A percentile compares a stretch with the other conserved stretches of the same genome.
phyloP scores from a whole-genome alignment of 37 sponge, comb jelly and placozoan genomes.

The Oopsacas minuta region DNA sequence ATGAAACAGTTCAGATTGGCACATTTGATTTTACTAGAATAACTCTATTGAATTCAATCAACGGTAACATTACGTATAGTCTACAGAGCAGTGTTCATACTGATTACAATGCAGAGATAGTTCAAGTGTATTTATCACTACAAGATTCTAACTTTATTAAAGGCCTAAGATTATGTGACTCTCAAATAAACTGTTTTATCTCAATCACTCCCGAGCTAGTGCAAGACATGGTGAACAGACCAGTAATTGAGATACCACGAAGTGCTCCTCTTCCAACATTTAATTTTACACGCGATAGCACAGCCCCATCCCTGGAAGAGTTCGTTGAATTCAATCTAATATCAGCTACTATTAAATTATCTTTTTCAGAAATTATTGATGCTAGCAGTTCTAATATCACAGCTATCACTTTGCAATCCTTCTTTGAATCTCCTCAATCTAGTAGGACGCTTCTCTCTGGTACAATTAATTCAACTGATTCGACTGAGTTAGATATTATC shows the following conservation, averaged over 20 bases:
- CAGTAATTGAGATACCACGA: conserved; percentile 14
- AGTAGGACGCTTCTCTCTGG: conserved; percentile 29
- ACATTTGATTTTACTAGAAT: conserved; percentile 31
- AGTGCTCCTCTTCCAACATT: conserved; percentile 23
- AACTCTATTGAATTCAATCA: conserved; percentile 19
- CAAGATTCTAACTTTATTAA: not conserved
- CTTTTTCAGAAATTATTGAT: conserved; percentile 66
- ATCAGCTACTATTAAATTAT: conserved; percentile 32
- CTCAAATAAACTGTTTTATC: conserved; percentile 25
- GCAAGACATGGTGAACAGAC: conserved; percentile 33
- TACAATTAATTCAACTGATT: conserved; percentile 27
- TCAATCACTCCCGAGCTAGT: conserved; percentile 36
- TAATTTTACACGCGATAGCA: conserved; percentile 29
- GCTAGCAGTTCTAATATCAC: conserved; percentile 41
- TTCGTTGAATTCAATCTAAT: conserved; percentile 47
- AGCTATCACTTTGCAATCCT: conserved; percentile 49
- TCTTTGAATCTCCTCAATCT: conserved; percentile 38
- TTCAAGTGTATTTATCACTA: not conserved
- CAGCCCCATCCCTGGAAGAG: conserved; percentile 32
- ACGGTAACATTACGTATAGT: not conserved
- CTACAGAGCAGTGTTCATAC: not conserved
- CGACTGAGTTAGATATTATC: conserved; percentile 24
- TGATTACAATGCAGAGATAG: not conserved
- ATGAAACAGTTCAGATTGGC: conserved; percentile 50
- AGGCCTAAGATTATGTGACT: not conserved